These are phyloP conservation scores for Phenacoccus solenopsis DNA, from an alignment of 1,140 invertebrate genomes.

Conservation along the genomic window DNA sequence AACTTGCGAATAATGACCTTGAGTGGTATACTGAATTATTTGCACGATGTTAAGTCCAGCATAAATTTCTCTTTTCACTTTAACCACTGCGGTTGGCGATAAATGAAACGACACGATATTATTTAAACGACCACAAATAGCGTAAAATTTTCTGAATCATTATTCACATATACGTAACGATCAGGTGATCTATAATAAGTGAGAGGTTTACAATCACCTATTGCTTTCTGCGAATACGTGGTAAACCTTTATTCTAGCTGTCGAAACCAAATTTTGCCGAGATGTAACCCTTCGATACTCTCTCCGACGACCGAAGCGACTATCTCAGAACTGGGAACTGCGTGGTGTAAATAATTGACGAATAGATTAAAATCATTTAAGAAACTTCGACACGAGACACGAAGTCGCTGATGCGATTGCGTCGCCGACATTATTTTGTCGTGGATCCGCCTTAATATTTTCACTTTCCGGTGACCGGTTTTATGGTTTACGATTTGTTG, in stretches of 20 bases:
- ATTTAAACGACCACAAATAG: no score
- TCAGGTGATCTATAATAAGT: no score
- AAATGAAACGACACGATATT: background rate
- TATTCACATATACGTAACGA: no score
- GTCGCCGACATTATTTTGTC: background rate
- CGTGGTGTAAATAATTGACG: background rate
- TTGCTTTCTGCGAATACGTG: no score
- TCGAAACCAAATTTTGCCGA: no score
- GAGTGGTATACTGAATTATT: background rate
- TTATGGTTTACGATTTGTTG: background rate
- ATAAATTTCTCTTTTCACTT: slow-evolving; percentile 3
- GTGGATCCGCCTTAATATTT: background rate
- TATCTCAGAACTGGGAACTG: no score
- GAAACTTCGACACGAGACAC: background rate
- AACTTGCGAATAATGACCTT: background rate
- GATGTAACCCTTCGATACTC: no score
- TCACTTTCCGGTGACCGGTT: background rate
- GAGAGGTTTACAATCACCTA: no score
- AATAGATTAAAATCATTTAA: background rate
- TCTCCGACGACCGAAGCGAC: no score
- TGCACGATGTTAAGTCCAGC: background rate
- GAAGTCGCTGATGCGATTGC: background rate
- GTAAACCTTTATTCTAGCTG: no score
- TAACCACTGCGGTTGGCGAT: background rate
- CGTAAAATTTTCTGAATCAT: no score